Evolutionary conservation across 2,888 invertebrate genomes (phyloP), one percentile per base, ranked within the genome.

Genomic region (Pardosa pseudoannulata): DNA sequence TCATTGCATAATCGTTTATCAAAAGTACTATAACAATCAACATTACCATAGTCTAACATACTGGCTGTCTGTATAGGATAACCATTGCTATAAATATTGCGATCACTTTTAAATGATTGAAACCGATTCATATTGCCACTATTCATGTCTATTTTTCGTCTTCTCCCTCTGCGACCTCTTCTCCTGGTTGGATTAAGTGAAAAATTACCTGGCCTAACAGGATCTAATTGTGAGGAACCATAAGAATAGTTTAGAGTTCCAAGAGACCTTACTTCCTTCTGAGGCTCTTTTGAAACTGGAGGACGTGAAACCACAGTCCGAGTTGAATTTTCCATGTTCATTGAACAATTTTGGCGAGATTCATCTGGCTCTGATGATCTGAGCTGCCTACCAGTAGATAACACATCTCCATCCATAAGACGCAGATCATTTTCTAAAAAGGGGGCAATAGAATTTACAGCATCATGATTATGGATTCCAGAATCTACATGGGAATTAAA

Each of bases 121-220:
- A n/a, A 67, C 36, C 67, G 36, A 39, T 39, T 36, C 50, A 62
- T 56, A 46, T 28, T 65, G n/a, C 81, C 56, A 50, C 81, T 36
- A 46, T 46, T 46, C 3, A 56, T 74, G 27, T 46, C 75, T 11
- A 27, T 56, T 41, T 56, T 70, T 31, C 85, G 36, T 39, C 79
- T 56, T 41, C 85, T 68, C 27, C 79, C 79, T 74, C 85, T 73
- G 13, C 85, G 79, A 23, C 85, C 85, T 70, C 79, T 79, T 71
- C 36, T 86, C n/a, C 46, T 79, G 27, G 83, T 72, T 11, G 31
- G 1, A 70, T 70, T 56, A 46, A 16, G 46, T 1, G 23, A 29
- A 28, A 23, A 32, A 28, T 64, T 76, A 27, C 46, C 36, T 6
- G 36, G 31, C n/a, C 36, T 29, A 50, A n/a, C 19, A 23, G 50